phyloP scores from a whole-genome alignment of 2,113 vertebrate genomes.

The Lathamus discolor region DNA sequence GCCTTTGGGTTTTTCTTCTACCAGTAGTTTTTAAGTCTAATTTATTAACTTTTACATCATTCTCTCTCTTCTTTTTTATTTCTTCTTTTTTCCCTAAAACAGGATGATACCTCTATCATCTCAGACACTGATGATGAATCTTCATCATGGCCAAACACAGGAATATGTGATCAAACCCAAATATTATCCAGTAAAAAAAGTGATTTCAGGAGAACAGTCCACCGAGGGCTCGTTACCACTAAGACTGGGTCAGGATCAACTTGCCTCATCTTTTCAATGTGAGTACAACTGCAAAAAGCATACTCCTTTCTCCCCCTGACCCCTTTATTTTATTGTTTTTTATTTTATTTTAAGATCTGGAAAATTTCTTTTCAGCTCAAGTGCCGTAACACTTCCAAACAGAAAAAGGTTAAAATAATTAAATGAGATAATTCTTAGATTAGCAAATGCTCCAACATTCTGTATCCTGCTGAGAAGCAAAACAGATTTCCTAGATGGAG shows the following conservation, averaged over 20 bases:
- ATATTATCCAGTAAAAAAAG: constrained; percentile 86
- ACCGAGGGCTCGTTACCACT: constrained; percentile 85
- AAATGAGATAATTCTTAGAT: background rate
- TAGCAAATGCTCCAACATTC: background rate
- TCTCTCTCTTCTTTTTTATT: background rate
- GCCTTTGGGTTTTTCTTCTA: background rate
- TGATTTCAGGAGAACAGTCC: constrained; percentile 79
- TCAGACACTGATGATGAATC: constrained; percentile 79
- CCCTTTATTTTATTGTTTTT: rapidly evolving
- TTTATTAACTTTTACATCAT: background rate
- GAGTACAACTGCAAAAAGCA: constrained; percentile 57
- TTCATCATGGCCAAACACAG: constrained; percentile 85
- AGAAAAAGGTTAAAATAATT: constrained; percentile 5
- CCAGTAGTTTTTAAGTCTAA: background rate
- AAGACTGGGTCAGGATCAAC: constrained; percentile 75
- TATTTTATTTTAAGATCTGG: background rate
- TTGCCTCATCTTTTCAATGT: constrained; percentile 71
- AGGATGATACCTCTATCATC: constrained; percentile 84
- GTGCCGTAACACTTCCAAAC: background rate
- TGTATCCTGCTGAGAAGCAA: constrained; percentile 12
- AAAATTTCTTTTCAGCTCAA: background rate
- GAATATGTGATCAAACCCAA: constrained; percentile 91
- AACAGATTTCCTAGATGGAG: background rate
- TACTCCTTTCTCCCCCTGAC: background rate
- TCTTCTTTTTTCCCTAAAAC: constrained; percentile 25